Percentiles rank a stretch among this genome's conserved stretches.
Conservation (phyloP, 1,140 invertebrate genomes). For the Phthorimaea operculella region DNA sequence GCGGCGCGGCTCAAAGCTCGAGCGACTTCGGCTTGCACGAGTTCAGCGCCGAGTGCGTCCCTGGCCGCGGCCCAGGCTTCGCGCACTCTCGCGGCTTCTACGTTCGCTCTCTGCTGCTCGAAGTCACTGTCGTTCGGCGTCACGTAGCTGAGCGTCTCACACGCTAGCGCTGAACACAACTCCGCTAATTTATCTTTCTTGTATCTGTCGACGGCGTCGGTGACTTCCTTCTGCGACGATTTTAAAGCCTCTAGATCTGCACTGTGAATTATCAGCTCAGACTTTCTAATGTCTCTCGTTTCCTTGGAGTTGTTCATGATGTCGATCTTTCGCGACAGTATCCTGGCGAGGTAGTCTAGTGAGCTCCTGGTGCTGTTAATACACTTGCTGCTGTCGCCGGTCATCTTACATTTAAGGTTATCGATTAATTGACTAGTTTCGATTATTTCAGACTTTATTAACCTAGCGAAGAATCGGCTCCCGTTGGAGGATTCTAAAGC, state of each 20-base stretch:
- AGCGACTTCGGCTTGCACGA: conserved; percentile 78
- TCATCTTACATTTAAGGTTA: conserved; percentile 74
- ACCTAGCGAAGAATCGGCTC: conserved; percentile 67
- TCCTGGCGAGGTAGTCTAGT: conserved; percentile 73
- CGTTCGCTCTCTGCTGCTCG: conserved; percentile 45
- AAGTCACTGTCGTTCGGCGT: conserved; percentile 45
- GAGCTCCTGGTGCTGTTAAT: conserved; percentile 65
- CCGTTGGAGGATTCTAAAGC: conserved; percentile 66
- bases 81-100: conserved; percentile 65
- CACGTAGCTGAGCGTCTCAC: conserved; percentile 72
- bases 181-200: conserved; percentile 76
- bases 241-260: conserved; percentile 70
- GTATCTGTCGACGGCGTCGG: conserved; percentile 71
- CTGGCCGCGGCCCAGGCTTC: conserved; percentile 76
- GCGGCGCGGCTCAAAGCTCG: conserved; percentile 76
- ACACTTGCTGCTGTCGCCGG: conserved; percentile 67
- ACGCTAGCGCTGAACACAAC: conserved; percentile 73
- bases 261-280: conserved; percentile 48
- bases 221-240: conserved; percentile 71
- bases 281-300: conserved; percentile 28
- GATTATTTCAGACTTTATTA: conserved; percentile 72
- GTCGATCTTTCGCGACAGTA: conserved; percentile 72
- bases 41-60: conserved; percentile 76
- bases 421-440: conserved; percentile 80
- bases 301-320: conserved; percentile 42